These are phyloP conservation scores for Coenonympha arcania DNA, from an alignment of 2,888 invertebrate genomes.

Conservation along the genomic window DNA sequence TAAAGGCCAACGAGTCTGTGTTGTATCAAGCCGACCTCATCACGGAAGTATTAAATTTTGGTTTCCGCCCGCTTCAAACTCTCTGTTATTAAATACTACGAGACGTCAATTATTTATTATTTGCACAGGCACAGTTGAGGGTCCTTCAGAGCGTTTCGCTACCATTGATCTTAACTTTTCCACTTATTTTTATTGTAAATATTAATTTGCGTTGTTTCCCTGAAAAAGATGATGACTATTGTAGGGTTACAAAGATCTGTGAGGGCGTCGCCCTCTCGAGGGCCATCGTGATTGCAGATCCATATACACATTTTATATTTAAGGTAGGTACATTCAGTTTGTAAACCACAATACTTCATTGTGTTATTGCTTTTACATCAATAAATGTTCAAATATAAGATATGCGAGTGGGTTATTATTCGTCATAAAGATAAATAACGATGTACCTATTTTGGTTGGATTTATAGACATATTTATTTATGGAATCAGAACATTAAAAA, in stretches of 20 bases:
- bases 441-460: background rate
- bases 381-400: conserved; percentile 1
- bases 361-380: conserved; percentile 3
- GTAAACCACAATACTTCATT: conserved; percentile 32
- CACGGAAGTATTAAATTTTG: conserved; percentile 49
- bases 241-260: conserved; percentile 40
- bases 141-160: conserved; percentile 30
- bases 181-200: conserved; percentile 16
- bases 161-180: conserved; percentile 18
- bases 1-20: conserved; percentile 35
- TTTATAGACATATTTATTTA: background rate
- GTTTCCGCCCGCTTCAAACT: conserved; percentile 43
- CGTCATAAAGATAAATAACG: background rate
- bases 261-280: conserved; percentile 44
- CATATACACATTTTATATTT: conserved; percentile 29
- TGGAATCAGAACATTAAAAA: background rate
- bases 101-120: conserved; percentile 35
- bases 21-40: conserved; percentile 36
- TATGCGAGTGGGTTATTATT: background rate
- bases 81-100: conserved; percentile 35
- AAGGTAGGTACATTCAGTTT: no score
- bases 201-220: conserved; percentile 25
- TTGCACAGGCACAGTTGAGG: conserved; percentile 26
- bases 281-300: conserved; percentile 40
- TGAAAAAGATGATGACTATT: conserved; percentile 41